Evolutionary conservation across 2,888 invertebrate genomes (phyloP).

Genomic region (Hirtodrosophila duncani): DNA sequence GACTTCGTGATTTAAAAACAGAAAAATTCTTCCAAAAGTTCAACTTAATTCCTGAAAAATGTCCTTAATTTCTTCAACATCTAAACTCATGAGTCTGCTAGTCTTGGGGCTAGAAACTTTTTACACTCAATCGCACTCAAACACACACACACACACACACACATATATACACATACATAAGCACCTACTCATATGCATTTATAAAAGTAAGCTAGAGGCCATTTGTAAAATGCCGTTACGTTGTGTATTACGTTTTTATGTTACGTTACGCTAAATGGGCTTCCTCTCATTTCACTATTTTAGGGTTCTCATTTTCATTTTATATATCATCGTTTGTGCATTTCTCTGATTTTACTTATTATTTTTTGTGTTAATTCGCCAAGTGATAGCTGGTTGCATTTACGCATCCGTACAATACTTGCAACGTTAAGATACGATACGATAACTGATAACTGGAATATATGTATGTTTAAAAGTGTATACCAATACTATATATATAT

Average conservation of each 20-base stretch:
- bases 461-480: constrained; percentile 42
- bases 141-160: constrained; percentile 4
- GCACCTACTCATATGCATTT: constrained; percentile 20
- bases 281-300: constrained; percentile 38
- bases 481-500: constrained; percentile 39
- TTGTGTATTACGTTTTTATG: constrained; percentile 59
- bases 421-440: constrained; percentile 55
- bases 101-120: too few relatives aligned
- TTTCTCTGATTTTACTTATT: constrained; percentile 50
- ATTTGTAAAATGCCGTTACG: constrained; percentile 66
- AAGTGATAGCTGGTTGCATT: constrained; percentile 57
- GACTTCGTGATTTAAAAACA: too few relatives aligned
- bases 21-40: too few relatives aligned
- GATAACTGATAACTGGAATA: constrained; percentile 37
- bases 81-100: too few relatives aligned
- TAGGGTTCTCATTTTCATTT: constrained; percentile 7
- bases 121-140: too few relatives aligned
- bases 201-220: constrained; percentile 47
- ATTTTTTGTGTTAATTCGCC: constrained; percentile 50
- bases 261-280: constrained; percentile 47
- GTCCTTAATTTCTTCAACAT: too few relatives aligned
- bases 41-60: too few relatives aligned
- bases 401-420: constrained; percentile 59
- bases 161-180: constrained; percentile 16
- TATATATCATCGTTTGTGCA: constrained; percentile 42